Evolutionary conservation across 2,888 invertebrate genomes (phyloP), one percentile per base, ranked within the genome.

Genomic region (Arge pagana): DNA sequence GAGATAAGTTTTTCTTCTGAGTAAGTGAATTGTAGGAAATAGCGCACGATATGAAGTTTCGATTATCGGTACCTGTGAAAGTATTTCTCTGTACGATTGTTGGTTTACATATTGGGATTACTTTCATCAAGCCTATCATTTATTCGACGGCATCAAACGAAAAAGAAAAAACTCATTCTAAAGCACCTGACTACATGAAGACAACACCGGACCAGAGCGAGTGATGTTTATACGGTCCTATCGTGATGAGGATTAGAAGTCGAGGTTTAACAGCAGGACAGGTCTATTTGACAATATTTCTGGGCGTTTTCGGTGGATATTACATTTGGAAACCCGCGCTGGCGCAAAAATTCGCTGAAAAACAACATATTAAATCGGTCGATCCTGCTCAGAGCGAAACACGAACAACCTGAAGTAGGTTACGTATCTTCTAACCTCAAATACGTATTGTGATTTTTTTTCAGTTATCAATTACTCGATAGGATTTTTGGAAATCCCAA

Each of bases 281-380:
- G 64, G 54, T 82, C 54, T 61, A 72, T 43, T 52, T 83, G 36
- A 77, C 74, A 10, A 64, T 77, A 24, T 54, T 79, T 58, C 56
- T 82, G 42, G 83, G 83, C 19, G 68, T 78, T 45, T 60, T 79
- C 36, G 67, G 79, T 50, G 82, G 82, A 55, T 59, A 79, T 55
- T 82, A 82, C 59, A 79, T 81, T 60, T 82, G 82, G 82, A 78
- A 73, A 63, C 82, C 82, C 2, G 33, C 79, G 5, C 71, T 82
- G 3, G 55, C 62, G 26, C 53, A 67, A 53, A 26, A 56, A 23
- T 35, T 2, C 1, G 7, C 8, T 5, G 31, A 50, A 15, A 1
- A 4, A 1, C 7, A 21, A 5, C 16, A 37, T n/a, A 8, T 24
- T 3, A 37, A 5, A 39, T 5, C 15, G n/a, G n/a, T n/a, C n/a